Evolutionary conservation across 2,113 vertebrate species (phyloP), one percentile per base, ranked within the genome.

Genomic region (Pongo abelii): DNA sequence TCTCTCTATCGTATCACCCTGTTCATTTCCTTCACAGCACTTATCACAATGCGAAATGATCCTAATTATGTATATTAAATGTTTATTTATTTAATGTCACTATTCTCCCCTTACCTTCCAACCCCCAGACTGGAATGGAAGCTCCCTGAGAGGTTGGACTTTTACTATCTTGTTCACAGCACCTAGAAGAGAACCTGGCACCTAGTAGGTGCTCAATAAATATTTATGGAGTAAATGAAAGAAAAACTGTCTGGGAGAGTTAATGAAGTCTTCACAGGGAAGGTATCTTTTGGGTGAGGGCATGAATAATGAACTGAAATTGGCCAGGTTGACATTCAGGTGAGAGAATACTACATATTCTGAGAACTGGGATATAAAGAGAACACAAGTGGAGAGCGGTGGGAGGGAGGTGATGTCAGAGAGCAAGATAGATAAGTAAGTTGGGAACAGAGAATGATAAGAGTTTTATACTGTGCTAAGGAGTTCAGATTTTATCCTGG

Each of bases 171-270:
- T 81, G 35, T 72, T 95, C 69, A 69, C 3, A 93, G 22, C 12
- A 93, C 16, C 50, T 91, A 91, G 64, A 84, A 89, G 4, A 79
- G 40, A 22, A 69, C 22, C 78, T 85, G 48, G 13, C 64, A 84
- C 32, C 75, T 81, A 67, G 20, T 23, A 86, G 38, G n/a, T 81
- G 32, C 20, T 89, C 20, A 40, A 57, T 92, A 96, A 83, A 30
- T 84, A 95, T 67, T 89, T 86, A 77, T 18, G 40, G 22, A 96
- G 27, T 30, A 20, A 78, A 59, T 91, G 43, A 79, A 95, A 89
- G 14, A 74, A 89, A 90, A 95, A 84, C 8, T 78, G 10, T 17
- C 30, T 38, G 30, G 69, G 35, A n/a, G 20, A 30, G 48, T 40
- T 46, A 67, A 50, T 72, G 83, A 91, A 27, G 17, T 86, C 52